A percentile compares a stretch with the other conserved stretches of the same genome.
Conservation (phyloP, 1,140 invertebrate genomes). For the Hormaphis cornu region DNA sequence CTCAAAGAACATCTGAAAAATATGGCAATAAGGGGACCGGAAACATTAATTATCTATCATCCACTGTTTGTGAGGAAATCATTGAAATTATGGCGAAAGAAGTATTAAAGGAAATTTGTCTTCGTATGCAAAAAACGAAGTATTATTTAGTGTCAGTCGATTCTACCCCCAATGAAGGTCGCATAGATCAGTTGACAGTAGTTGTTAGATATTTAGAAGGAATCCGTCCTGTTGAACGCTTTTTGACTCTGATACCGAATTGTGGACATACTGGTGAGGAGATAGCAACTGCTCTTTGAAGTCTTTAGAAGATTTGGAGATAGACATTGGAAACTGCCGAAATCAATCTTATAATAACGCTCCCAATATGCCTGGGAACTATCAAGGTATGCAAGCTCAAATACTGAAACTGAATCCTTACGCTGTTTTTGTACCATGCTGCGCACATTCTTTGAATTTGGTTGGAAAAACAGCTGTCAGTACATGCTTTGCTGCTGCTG, state of each 20-base stretch:
- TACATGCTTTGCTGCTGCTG: constrained; percentile 34
- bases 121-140: background rate
- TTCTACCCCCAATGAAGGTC: background rate
- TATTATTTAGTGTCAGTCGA: background rate
- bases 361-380: background rate
- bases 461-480: constrained; percentile 33
- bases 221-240: background rate
- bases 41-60: constrained; percentile 26
- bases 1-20: constrained; percentile 39
- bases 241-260: background rate
- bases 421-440: background rate
- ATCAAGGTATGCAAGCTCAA: background rate
- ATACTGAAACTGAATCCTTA: background rate
- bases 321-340: background rate
- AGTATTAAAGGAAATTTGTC: background rate
- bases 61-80: constrained; percentile 40
- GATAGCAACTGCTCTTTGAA: background rate
- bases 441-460: constrained; percentile 15
- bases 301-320: too few species aligned
- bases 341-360: background rate
- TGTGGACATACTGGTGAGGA: background rate
- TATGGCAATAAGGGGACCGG: constrained; percentile 39
- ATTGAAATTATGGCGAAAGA: constrained; percentile 34
- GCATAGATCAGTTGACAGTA: constrained; percentile 18
- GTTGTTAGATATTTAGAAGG: background rate